A percentile compares a stretch with the other conserved stretches of the same genome.
Conservation (phyloP, 2,888 invertebrate species). For the Ashinkailepas kermadecensis region DNA sequence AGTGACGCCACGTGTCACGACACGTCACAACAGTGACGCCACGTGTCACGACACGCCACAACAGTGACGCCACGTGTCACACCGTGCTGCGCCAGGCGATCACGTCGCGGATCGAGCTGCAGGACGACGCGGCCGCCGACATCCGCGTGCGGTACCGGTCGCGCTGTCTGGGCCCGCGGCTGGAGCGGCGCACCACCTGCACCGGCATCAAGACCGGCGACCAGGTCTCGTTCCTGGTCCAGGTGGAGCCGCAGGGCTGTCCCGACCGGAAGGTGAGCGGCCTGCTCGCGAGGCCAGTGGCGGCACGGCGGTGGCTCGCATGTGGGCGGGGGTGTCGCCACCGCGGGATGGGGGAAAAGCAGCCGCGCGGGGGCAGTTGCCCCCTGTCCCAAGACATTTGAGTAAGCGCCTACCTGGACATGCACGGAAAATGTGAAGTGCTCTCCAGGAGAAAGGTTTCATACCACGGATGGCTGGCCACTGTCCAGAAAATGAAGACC, state of each 20-base stretch:
- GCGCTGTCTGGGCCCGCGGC: neutral
- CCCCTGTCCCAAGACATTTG: too few species aligned
- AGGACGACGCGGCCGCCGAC: neutral
- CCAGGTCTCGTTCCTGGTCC: neutral
- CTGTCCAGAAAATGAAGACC: too few species aligned
- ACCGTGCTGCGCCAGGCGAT: slow-evolving; percentile 46
- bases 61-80: neutral
- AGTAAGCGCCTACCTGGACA: too few species aligned
- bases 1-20: too few species aligned
- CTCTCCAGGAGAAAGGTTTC: too few species aligned
- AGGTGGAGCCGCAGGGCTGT: neutral
- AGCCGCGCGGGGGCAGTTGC: too few species aligned
- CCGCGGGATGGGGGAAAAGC: too few species aligned
- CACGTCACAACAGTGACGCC: neutral
- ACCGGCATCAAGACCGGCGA: slow-evolving; percentile 7
- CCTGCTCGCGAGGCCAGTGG: too few species aligned
- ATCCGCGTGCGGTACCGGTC: neutral
- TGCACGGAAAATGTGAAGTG: too few species aligned
- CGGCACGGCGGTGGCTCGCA: too few species aligned
- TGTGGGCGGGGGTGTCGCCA: too few species aligned
- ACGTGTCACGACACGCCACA: neutral
- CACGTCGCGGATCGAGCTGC: neutral
- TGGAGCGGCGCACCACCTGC: neutral
- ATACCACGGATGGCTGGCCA: too few species aligned
- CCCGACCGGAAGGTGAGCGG: neutral